Percentiles rank a stretch among this genome's conserved stretches.
phyloP scores from a whole-genome alignment of 1,140 invertebrate genomes.

The Reticulitermes speratus region DNA sequence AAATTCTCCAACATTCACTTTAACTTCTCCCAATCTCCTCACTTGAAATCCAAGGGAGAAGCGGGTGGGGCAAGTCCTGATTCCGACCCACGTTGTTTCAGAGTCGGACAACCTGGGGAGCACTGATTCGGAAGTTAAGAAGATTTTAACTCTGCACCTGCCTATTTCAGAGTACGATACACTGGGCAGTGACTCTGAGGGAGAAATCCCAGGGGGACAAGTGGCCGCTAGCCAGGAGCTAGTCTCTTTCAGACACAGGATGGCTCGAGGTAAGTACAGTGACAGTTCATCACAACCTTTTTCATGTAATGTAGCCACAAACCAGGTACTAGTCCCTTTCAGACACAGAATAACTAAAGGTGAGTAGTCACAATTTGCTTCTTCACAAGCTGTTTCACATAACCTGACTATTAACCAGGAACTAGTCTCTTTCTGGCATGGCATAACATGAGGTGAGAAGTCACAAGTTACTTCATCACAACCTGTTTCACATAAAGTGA shows the following conservation, averaged over 20 bases:
- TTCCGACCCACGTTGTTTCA: conserved; percentile 53
- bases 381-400: no score
- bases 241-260: conserved; percentile 58
- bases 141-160: conserved; percentile 83
- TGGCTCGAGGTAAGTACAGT: conserved; percentile 51
- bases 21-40: not conserved
- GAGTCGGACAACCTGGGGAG: conserved; percentile 83
- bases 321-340: no score
- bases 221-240: conserved; percentile 52
- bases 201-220: conserved; percentile 52
- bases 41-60: not conserved
- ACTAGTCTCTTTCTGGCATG: no score
- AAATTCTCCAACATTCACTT: not conserved
- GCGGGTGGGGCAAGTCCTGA: conserved; percentile 23
- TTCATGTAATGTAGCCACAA: no score
- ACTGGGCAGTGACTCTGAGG: conserved; percentile 71
- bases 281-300: not conserved
- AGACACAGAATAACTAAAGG: no score
- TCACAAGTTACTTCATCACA: no score
- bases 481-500: no score
- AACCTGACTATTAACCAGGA: no score
- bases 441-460: no score
- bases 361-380: no score
- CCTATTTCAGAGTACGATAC: conserved; percentile 86
- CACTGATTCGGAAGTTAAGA: conserved; percentile 83